These are phyloP conservation scores for Teinopalpus imperialis DNA, from an alignment of 2,888 invertebrate species.

Conservation along the genomic window DNA sequence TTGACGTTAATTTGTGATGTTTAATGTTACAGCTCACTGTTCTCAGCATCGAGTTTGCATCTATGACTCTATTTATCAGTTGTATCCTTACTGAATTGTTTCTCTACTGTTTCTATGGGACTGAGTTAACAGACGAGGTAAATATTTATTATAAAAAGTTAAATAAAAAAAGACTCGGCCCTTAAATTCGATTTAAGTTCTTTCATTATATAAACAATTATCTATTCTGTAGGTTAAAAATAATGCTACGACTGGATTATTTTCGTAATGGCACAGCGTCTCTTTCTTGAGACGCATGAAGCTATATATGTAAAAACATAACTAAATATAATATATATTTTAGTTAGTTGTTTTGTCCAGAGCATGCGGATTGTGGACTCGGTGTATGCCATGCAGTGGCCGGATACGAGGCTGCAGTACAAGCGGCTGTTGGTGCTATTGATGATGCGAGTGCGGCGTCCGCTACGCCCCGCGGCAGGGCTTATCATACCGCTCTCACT, in stretches of 20 bases:
- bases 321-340: not conserved
- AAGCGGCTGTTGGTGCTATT: constrained; percentile 61
- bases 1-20: no score
- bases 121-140: constrained; percentile 79
- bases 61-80: constrained; percentile 74
- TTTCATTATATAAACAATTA: no score
- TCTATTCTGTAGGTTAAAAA: no score
- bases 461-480: constrained; percentile 71
- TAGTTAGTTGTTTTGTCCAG: constrained; percentile 43
- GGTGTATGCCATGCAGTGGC: constrained; percentile 62
- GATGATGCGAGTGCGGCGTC: constrained; percentile 68
- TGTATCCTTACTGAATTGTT: constrained; percentile 81
- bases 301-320: no score
- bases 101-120: constrained; percentile 81
- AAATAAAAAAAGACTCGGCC: no score
- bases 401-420: constrained; percentile 38
- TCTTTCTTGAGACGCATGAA: no score
- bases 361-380: constrained; percentile 62
- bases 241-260: no score
- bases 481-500: constrained; percentile 75
- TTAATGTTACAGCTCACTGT: constrained; percentile 25
- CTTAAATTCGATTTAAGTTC: no score
- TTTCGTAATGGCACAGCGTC: no score
- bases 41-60: constrained; percentile 69
- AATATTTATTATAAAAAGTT: constrained; percentile 20